Percentiles rank a stretch among this genome's conserved stretches.
Conservation (phyloP, 2,888 invertebrate genomes). For the Scaptodrosophila latifasciaeformis region DNA sequence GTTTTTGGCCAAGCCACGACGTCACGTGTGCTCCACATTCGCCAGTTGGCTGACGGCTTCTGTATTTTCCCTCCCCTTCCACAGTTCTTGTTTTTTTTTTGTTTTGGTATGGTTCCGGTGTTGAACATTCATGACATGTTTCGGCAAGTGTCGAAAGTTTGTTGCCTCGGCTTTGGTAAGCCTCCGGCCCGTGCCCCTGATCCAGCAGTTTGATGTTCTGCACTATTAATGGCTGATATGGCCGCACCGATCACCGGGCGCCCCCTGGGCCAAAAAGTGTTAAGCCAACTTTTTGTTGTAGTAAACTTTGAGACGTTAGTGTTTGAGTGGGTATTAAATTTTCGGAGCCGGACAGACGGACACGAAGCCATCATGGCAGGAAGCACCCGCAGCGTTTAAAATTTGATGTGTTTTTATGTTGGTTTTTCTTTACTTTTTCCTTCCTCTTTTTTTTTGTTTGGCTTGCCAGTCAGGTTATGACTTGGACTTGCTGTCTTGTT, state of each 20-base stretch:
- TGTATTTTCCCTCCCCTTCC: conserved; percentile 1
- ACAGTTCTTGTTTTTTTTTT: conserved; percentile 17
- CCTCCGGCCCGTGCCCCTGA: too few relatives aligned
- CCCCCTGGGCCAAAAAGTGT: conserved; percentile 7
- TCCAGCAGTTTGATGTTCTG: too few relatives aligned
- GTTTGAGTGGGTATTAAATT: conserved; percentile 47
- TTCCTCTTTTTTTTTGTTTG: conserved; percentile 25
- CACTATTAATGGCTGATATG: conserved; percentile 14
- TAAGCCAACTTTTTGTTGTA: conserved; percentile 25
- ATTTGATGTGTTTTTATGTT: conserved; percentile 34
- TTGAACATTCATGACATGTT: conserved; percentile 52
- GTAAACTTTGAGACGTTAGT: conserved; percentile 29
- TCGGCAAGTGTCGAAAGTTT: conserved; percentile 53
- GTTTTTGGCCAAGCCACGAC: conserved; percentile 18
- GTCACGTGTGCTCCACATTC: conserved; percentile 37
- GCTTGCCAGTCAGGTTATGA: not conserved
- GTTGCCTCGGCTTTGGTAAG: conserved; percentile 14
- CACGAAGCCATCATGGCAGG: not conserved
- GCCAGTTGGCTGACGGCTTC: too few relatives aligned
- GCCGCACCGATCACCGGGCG: not conserved
- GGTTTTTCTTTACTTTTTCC: not conserved
- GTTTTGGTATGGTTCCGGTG: conserved; percentile 16
- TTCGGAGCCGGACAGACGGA: conserved; percentile 37
- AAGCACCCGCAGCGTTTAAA: conserved; percentile 25
- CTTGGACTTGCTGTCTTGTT: conserved; percentile 2